Conservation (phyloP, 1,140 invertebrate species). For the Eufriesea mexicana region DNA sequence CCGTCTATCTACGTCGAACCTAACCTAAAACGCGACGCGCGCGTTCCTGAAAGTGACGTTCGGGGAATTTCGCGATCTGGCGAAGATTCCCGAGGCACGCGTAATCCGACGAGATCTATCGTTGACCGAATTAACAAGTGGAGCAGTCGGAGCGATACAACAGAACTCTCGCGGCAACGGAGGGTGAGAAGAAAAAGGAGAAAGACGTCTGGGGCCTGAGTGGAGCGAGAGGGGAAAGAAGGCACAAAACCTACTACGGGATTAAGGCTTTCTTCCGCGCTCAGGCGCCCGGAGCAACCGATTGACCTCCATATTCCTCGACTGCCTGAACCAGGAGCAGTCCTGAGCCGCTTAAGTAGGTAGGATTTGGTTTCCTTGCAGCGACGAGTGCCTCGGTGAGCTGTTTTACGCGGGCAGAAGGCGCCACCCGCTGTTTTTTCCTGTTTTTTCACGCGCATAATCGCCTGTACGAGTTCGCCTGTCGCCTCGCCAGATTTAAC, state of each 20-base stretch:
- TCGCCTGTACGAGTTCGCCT: neutral
- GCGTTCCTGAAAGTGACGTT: rapidly evolving
- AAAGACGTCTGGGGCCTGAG: neutral
- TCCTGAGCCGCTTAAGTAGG: conserved; percentile 70
- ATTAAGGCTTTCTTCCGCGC: conserved; percentile 72
- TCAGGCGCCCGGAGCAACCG: conserved; percentile 63
- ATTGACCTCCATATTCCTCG: conserved; percentile 74
- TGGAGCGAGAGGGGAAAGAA: conserved; percentile 19
- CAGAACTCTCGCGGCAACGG: neutral
- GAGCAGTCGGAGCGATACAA: neutral
- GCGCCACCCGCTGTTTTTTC: conserved; percentile 62
- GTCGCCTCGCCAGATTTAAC: neutral
- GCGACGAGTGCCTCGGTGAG: conserved; percentile 36
- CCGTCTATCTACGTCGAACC: too few relatives aligned
- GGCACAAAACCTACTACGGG: conserved; percentile 61
- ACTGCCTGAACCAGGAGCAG: conserved; percentile 65
- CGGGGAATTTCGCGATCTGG: neutral
- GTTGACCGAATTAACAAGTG: conserved; percentile 19
- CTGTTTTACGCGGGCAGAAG: conserved; percentile 29
- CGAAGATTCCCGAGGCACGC: too few relatives aligned
- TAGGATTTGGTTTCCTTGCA: conserved; percentile 63
- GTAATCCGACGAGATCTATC: neutral
- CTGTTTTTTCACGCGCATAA: conserved; percentile 29
- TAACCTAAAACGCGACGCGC: neutral
- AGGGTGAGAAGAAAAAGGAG: neutral